phyloP scores from a whole-genome alignment of 2,797 vertebrate genomes.

The Buphagus erythrorhynchus region DNA sequence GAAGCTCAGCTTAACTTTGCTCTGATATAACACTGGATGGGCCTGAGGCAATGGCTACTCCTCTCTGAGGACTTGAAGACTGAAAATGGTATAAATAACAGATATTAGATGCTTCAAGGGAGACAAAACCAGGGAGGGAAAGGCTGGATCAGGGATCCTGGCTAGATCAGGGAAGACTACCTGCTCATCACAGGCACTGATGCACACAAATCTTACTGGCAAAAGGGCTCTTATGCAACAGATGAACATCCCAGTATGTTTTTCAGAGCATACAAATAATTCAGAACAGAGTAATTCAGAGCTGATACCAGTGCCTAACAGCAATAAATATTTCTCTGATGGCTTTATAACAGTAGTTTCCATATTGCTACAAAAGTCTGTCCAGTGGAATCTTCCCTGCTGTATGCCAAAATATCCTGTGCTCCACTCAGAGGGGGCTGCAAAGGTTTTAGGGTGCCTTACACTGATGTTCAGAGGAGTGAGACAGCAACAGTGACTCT shows the following conservation, averaged over 20 bases:
- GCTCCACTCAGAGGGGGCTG: not conserved
- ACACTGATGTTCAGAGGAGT: not conserved
- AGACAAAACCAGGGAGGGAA: not conserved
- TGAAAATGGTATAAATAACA: not conserved
- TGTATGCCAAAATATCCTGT: not conserved
- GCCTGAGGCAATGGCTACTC: not conserved
- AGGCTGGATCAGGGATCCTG: not conserved
- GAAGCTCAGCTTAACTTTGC: not conserved
- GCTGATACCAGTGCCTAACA: not conserved
- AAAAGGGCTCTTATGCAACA: not conserved
- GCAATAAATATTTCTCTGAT: not conserved
- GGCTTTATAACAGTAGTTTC: not conserved
- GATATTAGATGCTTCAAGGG: not conserved
- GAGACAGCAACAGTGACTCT: not conserved
- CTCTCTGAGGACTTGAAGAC: not conserved
- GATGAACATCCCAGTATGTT: not conserved
- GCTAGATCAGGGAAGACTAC: not conserved
- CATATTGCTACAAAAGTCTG: not conserved
- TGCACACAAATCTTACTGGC: not conserved
- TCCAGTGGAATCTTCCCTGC: not conserved
- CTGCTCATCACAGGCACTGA: not conserved
- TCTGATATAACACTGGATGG: not conserved
- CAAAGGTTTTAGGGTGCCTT: not conserved
- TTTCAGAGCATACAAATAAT: not conserved
- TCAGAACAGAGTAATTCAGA: too few species aligned